These are phyloP conservation scores for Agrypnus murinus DNA, from an alignment of 2,888 invertebrate species.

Conservation along the genomic window DNA sequence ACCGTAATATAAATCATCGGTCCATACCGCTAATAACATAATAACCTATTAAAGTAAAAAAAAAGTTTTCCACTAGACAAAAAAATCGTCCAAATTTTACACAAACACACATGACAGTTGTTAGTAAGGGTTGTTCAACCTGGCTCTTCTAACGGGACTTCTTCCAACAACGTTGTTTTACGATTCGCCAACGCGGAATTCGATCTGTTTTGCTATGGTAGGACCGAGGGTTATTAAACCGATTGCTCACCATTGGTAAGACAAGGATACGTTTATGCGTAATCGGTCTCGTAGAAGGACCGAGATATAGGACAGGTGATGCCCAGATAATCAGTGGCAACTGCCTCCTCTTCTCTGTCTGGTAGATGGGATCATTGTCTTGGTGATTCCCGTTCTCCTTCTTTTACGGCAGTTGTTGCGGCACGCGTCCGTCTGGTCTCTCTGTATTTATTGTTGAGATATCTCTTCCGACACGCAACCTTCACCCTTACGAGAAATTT, in stretches of 20 bases:
- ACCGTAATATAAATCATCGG: constrained; percentile 50
- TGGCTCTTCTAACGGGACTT: constrained; percentile 66
- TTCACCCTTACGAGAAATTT: constrained; percentile 50
- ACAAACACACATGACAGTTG: constrained; percentile 52
- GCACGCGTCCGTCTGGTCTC: constrained; percentile 65
- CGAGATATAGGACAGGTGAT: constrained; percentile 60
- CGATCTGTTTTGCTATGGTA: constrained; percentile 61
- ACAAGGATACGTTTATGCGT: constrained; percentile 45
- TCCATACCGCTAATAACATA: constrained; percentile 59
- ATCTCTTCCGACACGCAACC: constrained; percentile 55
- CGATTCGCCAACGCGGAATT: constrained; percentile 65
- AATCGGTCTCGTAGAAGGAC: constrained; percentile 34
- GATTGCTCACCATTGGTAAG: constrained; percentile 45
- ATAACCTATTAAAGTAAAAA: constrained; percentile 62
- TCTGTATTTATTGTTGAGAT: constrained; percentile 58
- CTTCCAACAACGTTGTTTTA: constrained; percentile 51
- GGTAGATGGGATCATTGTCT: constrained; percentile 56
- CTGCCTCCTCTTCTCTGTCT: constrained; percentile 52
- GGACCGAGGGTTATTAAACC: constrained; percentile 57
- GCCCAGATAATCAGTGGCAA: constrained; percentile 53
- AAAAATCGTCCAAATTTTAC: constrained; percentile 46
- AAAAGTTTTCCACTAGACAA: constrained; percentile 42
- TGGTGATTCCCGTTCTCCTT: constrained; percentile 64
- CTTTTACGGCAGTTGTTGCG: constrained; percentile 65
- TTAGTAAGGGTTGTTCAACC: constrained; percentile 69